Percentiles rank a stretch among this genome's conserved stretches.
Conservation (phyloP, 2,797 vertebrate species). For the Podarcis siculus region DNA sequence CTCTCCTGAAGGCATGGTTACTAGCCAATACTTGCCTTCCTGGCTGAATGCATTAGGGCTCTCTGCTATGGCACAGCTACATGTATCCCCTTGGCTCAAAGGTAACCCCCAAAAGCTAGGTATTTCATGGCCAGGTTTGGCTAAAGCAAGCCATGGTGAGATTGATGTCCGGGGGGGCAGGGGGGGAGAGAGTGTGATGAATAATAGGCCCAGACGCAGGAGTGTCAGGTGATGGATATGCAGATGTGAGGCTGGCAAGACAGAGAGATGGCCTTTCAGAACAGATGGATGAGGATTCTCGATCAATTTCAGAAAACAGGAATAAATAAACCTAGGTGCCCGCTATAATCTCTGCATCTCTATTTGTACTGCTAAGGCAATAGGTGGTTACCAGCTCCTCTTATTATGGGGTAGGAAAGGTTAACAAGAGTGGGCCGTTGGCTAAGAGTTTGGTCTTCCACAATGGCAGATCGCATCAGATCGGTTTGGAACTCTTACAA, state of each 20-base stretch:
- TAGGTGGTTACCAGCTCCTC: background rate
- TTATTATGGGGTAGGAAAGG: background rate
- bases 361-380: slow-evolving; percentile 19
- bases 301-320: slow-evolving; percentile 65
- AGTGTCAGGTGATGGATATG: slow-evolving; percentile 67
- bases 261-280: slow-evolving; percentile 62
- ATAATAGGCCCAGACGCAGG: slow-evolving; percentile 55
- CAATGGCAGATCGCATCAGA: background rate
- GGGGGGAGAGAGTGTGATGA: slow-evolving; percentile 67
- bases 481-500: background rate
- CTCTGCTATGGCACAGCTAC: background rate
- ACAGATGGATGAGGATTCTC: slow-evolving; percentile 75
- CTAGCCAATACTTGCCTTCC: background rate
- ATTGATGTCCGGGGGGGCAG: slow-evolving; percentile 51
- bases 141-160: slow-evolving; percentile 55
- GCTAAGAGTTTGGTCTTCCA: background rate
- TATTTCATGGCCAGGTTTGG: slow-evolving; percentile 63
- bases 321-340: slow-evolving; percentile 30
- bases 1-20: background rate
- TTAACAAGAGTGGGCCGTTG: slow-evolving; percentile 1
- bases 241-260: slow-evolving; percentile 66
- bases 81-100: slow-evolving; percentile 35
- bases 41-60: background rate
- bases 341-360: background rate
- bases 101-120: slow-evolving; percentile 45